Evolutionary conservation across 2,888 invertebrate genomes (phyloP), one percentile per base, ranked within the genome.

Genomic region (Heteropelma amictum): DNA sequence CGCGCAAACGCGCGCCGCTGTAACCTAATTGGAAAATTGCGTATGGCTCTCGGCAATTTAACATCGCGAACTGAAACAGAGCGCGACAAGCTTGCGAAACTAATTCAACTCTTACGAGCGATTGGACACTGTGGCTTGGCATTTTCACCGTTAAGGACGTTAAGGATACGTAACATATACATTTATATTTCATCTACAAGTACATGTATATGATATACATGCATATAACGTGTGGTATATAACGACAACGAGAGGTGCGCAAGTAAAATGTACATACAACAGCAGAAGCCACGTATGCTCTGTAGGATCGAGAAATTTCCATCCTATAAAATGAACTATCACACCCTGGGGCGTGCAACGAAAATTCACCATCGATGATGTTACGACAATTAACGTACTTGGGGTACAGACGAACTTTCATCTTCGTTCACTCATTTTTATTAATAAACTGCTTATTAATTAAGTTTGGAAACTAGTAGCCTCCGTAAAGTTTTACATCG

Each of bases 1-100:
- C 75, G 56, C 33, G 49, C 58, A 35, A n/a, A 19, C 45, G 42
- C 63, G 33, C 54, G 33, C 42, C 23, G 23, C 67, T 69, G 69
- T 76, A 77, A 79, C 77, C 76, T 79, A 76, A 79, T 79, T 79
- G 79, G 79, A 76, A 77, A 79, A 79, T 77, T 79, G 79, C 79
- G 79, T 79, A 79, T 63, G 56, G 74, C 72, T 71, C 17, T 49
- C 26, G 65, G 78, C 77, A 76, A 75, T 79, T 79, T 77, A 77
- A 77, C 73, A 76, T 73, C 72, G 68, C 65, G 70, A 71, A 77
- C 77, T 71, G 74, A 79, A 79, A 77, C 77, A 79, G 78, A 77
- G 77, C 75, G 73, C 70, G 72, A 79, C 77, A 68, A 56, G 75
- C 68, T 79, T 79, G 75, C 78, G 77, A 79, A 78, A 78, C 77